Base-by-base conservation (phyloP, 92 coral and sea anemone species). In the Palythoa caribaeorum region DNA sequence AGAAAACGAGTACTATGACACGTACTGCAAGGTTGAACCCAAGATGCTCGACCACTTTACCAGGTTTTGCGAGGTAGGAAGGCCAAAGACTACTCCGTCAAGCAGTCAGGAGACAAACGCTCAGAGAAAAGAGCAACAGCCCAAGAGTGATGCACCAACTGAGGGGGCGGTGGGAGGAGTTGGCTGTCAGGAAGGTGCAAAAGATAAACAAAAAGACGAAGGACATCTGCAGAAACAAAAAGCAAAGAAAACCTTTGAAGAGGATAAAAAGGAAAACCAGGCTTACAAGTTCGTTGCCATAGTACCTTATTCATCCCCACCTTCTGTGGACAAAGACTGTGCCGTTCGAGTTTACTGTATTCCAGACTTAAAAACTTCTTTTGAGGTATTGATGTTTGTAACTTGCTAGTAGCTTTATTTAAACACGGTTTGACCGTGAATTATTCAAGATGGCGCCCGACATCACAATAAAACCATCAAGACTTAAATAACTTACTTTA, bases 1-100 rank as follows among this genome's bases (percentile, higher is more conserved):
- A 15, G 83, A 17, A 9, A 57, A 7, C 21, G 83, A 35, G 71
- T 28, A 53, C 11, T n/a, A 2, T 57, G 83, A 78, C 50, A 63
- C 83, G 16, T 57, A 53, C 36, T 78, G 71, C 36, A 53, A 37
- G 83, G 44, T 83, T 12, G 87, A 83, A 36, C 38, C 75, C 55
- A 83, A 16, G 19, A 66, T 83, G 17, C 50, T 83, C 57, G 87
- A 83, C 21, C 77, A 83, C 40, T 83, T 83, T 35, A 83, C 87
- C 12, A 83, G 38, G 44, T 83, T 44, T 59, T 66, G 87, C 19
- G 19, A 51, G 9, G 77, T 83, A 4, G 87, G 87, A 51, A 50
- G 65, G 40, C 87, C 87, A 38, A 38, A 40, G 50, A 54, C 54
- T 78, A 13, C 50, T 9, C 44, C 54, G 44, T 1, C 53, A 38